Evolutionary conservation across 2,888 invertebrate species (phyloP).

Genomic region (Autographa gamma): DNA sequence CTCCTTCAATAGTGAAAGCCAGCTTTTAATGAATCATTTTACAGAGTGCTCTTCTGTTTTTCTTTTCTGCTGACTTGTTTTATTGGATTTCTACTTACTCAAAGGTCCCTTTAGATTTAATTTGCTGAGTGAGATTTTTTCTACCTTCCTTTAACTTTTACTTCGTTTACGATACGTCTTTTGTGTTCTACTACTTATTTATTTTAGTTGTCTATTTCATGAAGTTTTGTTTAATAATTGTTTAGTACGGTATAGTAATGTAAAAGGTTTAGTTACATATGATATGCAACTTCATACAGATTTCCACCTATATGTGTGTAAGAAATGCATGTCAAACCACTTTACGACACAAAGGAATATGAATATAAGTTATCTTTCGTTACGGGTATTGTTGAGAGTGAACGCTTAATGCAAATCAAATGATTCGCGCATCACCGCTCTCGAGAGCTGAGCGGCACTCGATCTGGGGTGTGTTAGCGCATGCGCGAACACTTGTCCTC

Average conservation of each 20-base stretch:
- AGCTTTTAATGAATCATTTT: slow-evolving; percentile 43
- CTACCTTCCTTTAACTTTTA: not conserved
- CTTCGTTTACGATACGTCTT: too few relatives aligned
- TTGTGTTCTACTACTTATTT: too few relatives aligned
- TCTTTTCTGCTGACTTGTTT: not conserved
- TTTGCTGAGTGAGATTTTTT: not conserved
- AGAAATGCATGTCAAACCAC: slow-evolving; percentile 23
- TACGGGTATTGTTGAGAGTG: slow-evolving; percentile 68
- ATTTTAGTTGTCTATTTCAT: too few relatives aligned
- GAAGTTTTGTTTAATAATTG: too few relatives aligned
- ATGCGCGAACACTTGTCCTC: slow-evolving; percentile 51
- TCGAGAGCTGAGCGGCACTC: slow-evolving; percentile 67
- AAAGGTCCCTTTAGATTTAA: not conserved
- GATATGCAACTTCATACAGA: not conserved
- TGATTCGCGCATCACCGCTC: slow-evolving; percentile 72
- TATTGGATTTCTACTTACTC: not conserved
- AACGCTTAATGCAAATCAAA: slow-evolving; percentile 76
- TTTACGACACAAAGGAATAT: slow-evolving; percentile 23
- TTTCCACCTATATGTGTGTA: not conserved
- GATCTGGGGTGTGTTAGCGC: slow-evolving; percentile 55
- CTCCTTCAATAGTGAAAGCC: slow-evolving; percentile 54
- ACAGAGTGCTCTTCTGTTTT: slow-evolving; percentile 12
- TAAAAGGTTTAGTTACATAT: too few relatives aligned
- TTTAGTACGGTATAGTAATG: too few relatives aligned
- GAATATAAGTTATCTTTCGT: slow-evolving; percentile 58